These are phyloP conservation scores for Leptothorax acervorum DNA, from an alignment of 2,888 invertebrate genomes.

Conservation along the genomic window DNA sequence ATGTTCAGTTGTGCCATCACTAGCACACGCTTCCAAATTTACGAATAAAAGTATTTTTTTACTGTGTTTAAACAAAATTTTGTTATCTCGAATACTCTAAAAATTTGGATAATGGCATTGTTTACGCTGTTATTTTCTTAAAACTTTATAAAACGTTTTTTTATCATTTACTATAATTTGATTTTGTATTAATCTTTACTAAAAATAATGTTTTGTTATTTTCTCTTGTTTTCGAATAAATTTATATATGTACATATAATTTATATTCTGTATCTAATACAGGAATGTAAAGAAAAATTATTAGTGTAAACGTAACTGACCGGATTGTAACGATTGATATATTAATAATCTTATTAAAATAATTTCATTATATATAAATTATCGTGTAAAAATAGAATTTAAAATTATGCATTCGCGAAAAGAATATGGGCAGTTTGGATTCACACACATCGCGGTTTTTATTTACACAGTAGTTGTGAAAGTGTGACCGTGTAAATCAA, in stretches of 20 bases:
- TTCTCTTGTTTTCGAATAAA: neutral
- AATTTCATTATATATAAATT: conserved; percentile 6
- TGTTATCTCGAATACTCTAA: neutral
- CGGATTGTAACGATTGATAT: neutral
- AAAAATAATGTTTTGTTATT: conserved; percentile 37
- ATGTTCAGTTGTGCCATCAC: too few species aligned
- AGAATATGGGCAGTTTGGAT: neutral
- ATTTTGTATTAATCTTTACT: conserved; percentile 16
- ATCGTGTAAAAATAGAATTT: neutral
- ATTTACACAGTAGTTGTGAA: conserved; percentile 12
- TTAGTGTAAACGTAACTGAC: neutral
- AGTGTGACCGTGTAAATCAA: conserved; percentile 8
- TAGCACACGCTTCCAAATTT: neutral
- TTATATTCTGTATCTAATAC: conserved; percentile 28
- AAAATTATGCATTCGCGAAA: neutral
- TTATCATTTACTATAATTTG: conserved; percentile 3
- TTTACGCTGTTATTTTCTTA: neutral
- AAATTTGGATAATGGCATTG: neutral
- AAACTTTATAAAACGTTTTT: conserved; percentile 5
- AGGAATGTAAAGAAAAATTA: conserved; percentile 26
- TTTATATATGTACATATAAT: neutral
- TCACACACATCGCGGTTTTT: neutral
- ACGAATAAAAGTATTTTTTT: conserved; percentile 14
- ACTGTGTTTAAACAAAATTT: neutral
- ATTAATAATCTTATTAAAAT: neutral